A percentile compares a stretch with the other conserved stretches of the same genome.
phyloP scores from a whole-genome alignment of 2,888 invertebrate genomes.

The Miltochrista miniata region DNA sequence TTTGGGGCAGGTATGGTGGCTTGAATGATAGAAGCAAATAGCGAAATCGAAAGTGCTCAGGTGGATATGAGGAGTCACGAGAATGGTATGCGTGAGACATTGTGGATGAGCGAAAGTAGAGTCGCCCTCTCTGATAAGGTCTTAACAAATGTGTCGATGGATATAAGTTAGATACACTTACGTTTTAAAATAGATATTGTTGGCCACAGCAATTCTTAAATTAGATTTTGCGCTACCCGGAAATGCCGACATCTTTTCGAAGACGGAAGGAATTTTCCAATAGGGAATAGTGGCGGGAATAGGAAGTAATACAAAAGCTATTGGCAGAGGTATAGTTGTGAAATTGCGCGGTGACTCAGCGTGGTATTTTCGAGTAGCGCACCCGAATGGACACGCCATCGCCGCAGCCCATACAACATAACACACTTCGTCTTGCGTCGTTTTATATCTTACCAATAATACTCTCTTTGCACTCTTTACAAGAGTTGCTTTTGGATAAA shows the following conservation, averaged over 20 bases:
- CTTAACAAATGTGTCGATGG: no score
- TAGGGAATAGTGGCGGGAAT: slow-evolving; percentile 51
- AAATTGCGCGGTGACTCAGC: slow-evolving; percentile 74
- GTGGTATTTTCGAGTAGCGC: slow-evolving; percentile 65
- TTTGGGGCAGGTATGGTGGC: slow-evolving; percentile 24
- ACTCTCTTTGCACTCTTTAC: slow-evolving; percentile 12
- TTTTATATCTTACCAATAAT: slow-evolving; percentile 32
- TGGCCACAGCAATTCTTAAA: no score
- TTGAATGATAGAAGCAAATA: neutral
- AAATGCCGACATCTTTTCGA: neutral
- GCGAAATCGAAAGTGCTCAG: slow-evolving; percentile 33
- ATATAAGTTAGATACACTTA: no score
- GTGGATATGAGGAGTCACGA: no score
- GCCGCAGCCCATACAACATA: slow-evolving; percentile 38
- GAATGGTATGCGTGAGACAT: no score
- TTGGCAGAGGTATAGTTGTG: slow-evolving; percentile 79
- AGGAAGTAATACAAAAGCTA: slow-evolving; percentile 79
- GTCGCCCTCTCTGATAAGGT: no score
- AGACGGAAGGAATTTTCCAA: slow-evolving; percentile 33
- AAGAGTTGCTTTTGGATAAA: slow-evolving; percentile 18
- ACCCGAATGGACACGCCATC: slow-evolving; percentile 37
- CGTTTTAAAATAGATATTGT: no score
- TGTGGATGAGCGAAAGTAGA: no score
- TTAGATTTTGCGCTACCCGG: no score
- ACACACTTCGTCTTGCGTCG: slow-evolving; percentile 39